phyloP scores from a whole-genome alignment of 2,797 vertebrate species.

The Silurus lanzhouensis region DNA sequence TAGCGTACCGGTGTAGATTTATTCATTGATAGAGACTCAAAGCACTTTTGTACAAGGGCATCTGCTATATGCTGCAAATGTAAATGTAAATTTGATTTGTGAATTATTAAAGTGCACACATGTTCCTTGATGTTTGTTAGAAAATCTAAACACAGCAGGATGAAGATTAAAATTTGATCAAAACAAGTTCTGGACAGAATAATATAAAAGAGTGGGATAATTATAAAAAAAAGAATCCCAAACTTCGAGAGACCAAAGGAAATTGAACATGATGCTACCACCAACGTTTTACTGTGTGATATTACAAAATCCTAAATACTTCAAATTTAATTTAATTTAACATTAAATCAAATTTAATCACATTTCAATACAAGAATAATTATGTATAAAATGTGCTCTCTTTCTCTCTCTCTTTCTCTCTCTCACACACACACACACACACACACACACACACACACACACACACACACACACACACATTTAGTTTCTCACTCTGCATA shows the following conservation, averaged over 20 bases:
- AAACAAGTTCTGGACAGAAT: background rate
- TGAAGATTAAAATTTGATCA: background rate
- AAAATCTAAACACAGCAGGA: background rate
- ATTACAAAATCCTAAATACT: background rate
- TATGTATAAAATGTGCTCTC: background rate
- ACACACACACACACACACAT: no score
- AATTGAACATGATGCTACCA: background rate
- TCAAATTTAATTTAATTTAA: no score
- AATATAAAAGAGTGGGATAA: no score
- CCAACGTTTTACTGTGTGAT: background rate
- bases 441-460: no score
- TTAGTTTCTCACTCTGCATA: background rate
- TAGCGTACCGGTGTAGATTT: no score
- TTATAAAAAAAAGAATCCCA: background rate
- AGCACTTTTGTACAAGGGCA: no score
- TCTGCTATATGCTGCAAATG: no score
- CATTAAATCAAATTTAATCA: background rate
- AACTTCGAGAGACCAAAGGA: background rate
- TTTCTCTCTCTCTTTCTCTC: no score
- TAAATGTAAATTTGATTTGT: background rate
- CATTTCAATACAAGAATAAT: background rate
- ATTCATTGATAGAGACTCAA: no score
- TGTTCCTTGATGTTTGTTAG: background rate
- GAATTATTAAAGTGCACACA: background rate
- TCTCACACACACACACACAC: no score